Conservation (phyloP, 2,888 invertebrate species). For the Lacanobia oleracea region DNA sequence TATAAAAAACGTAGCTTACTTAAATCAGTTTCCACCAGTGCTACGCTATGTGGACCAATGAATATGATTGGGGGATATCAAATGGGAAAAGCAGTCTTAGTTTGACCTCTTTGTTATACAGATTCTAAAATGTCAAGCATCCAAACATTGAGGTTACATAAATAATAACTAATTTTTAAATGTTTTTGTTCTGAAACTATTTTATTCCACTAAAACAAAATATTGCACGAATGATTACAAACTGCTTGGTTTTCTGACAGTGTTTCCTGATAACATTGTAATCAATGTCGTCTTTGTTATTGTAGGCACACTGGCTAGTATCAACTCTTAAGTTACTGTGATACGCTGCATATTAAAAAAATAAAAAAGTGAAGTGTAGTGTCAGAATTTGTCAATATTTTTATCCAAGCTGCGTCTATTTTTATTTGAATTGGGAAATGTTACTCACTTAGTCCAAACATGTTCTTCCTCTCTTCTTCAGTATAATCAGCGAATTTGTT, state of each 20-base stretch:
- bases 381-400: slow-evolving; percentile 8
- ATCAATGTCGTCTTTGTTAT: slow-evolving; percentile 33
- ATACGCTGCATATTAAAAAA: slow-evolving; percentile 18
- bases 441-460: slow-evolving; percentile 63
- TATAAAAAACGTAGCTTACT: too few species aligned
- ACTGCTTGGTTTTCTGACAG: slow-evolving; percentile 1
- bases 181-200: background rate
- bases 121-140: slow-evolving; percentile 32
- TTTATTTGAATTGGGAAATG: background rate
- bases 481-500: slow-evolving; percentile 76
- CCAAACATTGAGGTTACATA: slow-evolving; percentile 27
- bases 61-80: too few species aligned
- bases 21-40: too few species aligned
- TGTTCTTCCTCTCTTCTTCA: slow-evolving; percentile 59
- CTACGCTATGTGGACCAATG: too few species aligned
- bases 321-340: background rate
- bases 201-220: background rate
- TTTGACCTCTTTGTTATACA: slow-evolving; percentile 2
- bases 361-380: slow-evolving; percentile 24
- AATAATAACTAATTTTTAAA: background rate
- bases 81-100: too few species aligned
- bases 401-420: background rate
- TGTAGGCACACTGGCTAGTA: slow-evolving; percentile 17
- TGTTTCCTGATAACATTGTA: slow-evolving; percentile 2
- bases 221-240: background rate